A percentile compares a stretch with the other conserved stretches of the same genome.
Conservation (phyloP, 2,113 vertebrate genomes). For the Siniperca knerii region DNA sequence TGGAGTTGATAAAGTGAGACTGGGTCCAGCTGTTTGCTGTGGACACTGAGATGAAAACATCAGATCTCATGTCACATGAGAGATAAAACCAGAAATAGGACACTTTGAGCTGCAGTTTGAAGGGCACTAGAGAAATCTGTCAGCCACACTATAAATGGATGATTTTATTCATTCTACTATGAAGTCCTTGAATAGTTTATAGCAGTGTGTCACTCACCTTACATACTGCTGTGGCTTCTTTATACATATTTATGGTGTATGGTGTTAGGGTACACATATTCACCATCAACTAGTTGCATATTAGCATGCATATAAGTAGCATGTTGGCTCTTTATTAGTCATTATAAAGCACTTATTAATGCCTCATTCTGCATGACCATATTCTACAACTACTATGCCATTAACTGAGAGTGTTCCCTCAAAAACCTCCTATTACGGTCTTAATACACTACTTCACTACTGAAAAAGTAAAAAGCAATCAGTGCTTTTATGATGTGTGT, state of each 20-base stretch:
- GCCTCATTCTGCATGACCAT: no score
- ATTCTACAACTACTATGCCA: no score
- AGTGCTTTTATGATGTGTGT: background rate
- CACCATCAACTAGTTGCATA: no score
- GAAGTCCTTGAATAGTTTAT: background rate
- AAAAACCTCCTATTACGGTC: no score
- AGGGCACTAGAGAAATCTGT: background rate
- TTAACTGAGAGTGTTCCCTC: no score
- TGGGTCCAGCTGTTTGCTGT: background rate
- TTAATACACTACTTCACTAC: no score
- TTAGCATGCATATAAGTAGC: no score
- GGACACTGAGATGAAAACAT: conserved; percentile 8
- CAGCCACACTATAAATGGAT: background rate
- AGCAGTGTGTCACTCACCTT: background rate
- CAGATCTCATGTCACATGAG: conserved; percentile 13
- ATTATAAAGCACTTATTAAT: no score
- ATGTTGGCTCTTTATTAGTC: no score
- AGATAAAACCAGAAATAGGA: conserved; percentile 14
- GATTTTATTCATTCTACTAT: background rate
- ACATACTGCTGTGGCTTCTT: background rate
- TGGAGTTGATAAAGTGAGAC: background rate
- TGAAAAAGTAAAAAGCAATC: background rate
- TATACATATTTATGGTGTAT: background rate
- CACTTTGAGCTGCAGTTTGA: conserved; percentile 11
- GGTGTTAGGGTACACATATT: no score